A percentile compares a stretch with the other conserved stretches of the same genome.
Conservation (phyloP, 2,888 invertebrate genomes). For the Mayetiola destructor region DNA sequence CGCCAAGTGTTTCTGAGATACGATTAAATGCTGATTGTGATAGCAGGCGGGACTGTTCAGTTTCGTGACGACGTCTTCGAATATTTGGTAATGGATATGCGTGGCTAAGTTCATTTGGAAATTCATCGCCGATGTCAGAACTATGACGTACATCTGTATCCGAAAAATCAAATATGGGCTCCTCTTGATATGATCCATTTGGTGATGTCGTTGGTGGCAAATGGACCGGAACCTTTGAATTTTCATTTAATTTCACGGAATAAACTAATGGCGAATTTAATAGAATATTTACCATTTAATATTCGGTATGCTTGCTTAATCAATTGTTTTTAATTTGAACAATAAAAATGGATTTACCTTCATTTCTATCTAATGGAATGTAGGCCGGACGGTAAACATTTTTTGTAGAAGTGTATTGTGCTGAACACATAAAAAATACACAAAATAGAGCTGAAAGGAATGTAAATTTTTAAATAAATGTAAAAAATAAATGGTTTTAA, state of each 20-base stretch:
- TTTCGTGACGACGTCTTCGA: slow-evolving; percentile 18
- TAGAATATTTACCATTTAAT: too few species aligned
- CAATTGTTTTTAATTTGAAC: too few species aligned
- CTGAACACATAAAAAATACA: too few species aligned
- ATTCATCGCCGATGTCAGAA: not conserved
- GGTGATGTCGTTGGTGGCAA: not conserved
- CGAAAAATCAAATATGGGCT: not conserved
- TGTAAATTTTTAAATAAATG: too few species aligned
- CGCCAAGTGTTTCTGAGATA: slow-evolving; percentile 55
- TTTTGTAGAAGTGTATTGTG: too few species aligned
- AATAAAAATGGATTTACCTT: too few species aligned
- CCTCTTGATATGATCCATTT: not conserved
- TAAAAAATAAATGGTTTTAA: too few species aligned
- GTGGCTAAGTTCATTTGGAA: slow-evolving; percentile 18
- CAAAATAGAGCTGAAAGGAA: too few species aligned
- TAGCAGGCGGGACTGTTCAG: slow-evolving; percentile 39
- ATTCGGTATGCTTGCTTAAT: too few species aligned
- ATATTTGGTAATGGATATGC: not conserved
- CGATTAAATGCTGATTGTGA: slow-evolving; percentile 46
- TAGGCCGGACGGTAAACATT: too few species aligned
- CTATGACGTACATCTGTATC: not conserved
- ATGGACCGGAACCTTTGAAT: not conserved
- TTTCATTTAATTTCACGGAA: not conserved
- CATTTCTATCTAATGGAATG: slow-evolving; percentile 9
- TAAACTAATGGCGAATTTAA: not conserved